Conservation (phyloP, 2,113 vertebrate genomes). For the Odobenus rosmarus region DNA sequence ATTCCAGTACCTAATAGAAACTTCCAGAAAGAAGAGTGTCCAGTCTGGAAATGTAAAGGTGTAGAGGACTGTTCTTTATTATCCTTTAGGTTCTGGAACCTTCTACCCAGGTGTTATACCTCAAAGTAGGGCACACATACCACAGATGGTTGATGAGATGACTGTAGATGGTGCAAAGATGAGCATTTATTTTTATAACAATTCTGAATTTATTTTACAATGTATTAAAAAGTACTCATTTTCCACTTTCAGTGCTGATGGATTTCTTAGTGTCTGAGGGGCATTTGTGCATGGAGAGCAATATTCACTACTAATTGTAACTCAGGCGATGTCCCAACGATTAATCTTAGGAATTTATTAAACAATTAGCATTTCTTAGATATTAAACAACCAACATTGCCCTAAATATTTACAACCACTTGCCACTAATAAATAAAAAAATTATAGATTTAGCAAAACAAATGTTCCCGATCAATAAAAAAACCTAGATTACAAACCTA, state of each 20-base stretch:
- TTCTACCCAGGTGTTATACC: neutral
- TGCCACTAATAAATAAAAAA: conserved; percentile 57
- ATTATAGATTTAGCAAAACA: conserved; percentile 21
- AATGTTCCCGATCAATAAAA: conserved; percentile 27
- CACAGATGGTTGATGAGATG: neutral
- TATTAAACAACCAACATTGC: conserved; percentile 45
- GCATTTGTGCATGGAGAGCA: neutral
- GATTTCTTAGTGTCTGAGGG: conserved; percentile 15
- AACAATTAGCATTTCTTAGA: conserved; percentile 33
- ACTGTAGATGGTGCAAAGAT: neutral
- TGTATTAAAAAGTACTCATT: neutral
- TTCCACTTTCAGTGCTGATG: conserved; percentile 3
- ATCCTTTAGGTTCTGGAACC: neutral
- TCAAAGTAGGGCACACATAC: neutral
- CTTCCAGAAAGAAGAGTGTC: neutral
- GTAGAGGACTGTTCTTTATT: neutral
- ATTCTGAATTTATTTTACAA: neutral
- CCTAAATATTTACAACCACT: conserved; percentile 44
- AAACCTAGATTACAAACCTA: conserved; percentile 45
- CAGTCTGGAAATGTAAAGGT: neutral
- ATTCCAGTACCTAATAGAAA: neutral
- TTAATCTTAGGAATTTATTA: conserved; percentile 60
- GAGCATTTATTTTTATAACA: neutral
- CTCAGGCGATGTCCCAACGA: neutral
- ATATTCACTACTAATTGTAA: neutral